These are phyloP conservation scores for Cyprinodon brontotheroides DNA, from an alignment of 2,113 vertebrate species.

Conservation along the genomic window DNA sequence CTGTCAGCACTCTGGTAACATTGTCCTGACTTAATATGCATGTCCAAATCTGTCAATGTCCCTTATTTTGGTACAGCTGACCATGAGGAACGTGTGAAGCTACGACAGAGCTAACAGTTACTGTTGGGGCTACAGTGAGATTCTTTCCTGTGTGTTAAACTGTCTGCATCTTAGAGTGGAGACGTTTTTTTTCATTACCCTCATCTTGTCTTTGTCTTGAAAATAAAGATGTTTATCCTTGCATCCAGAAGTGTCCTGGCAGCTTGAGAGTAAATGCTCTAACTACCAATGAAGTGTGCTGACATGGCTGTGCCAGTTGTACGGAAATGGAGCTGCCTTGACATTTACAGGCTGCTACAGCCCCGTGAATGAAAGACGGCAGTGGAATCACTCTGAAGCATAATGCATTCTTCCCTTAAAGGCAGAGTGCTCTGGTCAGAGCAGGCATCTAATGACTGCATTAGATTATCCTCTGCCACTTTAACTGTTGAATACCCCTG, in stretches of 20 bases:
- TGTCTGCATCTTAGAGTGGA: conserved; percentile 2
- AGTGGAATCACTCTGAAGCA: conserved; percentile 8
- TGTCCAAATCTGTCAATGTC: too few relatives aligned
- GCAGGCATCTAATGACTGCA: conserved; percentile 6
- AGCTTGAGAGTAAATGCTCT: conserved; percentile 5
- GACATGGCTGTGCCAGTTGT: not conserved
- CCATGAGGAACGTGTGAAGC: too few relatives aligned
- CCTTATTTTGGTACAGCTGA: too few relatives aligned
- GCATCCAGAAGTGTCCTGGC: conserved; percentile 6
- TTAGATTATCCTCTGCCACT: conserved; percentile 3
- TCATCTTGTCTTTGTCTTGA: not conserved
- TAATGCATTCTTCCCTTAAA: conserved; percentile 6
- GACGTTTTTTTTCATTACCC: too few relatives aligned
- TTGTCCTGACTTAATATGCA: too few relatives aligned
- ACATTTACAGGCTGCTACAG: conserved; percentile 4
- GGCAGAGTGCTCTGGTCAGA: conserved; percentile 12
- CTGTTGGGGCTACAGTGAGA: not conserved
- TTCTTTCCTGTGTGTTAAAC: not conserved
- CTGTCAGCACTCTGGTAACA: too few relatives aligned
- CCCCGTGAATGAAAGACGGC: conserved; percentile 4
- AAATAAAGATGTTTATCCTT: not conserved
- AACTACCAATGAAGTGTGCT: not conserved
- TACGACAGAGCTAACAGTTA: not conserved
- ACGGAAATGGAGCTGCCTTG: conserved; percentile 4
- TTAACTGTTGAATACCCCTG: conserved; percentile 6